Evolutionary conservation across 2,888 invertebrate genomes (phyloP).

Genomic region (Tenthredo livida): DNA sequence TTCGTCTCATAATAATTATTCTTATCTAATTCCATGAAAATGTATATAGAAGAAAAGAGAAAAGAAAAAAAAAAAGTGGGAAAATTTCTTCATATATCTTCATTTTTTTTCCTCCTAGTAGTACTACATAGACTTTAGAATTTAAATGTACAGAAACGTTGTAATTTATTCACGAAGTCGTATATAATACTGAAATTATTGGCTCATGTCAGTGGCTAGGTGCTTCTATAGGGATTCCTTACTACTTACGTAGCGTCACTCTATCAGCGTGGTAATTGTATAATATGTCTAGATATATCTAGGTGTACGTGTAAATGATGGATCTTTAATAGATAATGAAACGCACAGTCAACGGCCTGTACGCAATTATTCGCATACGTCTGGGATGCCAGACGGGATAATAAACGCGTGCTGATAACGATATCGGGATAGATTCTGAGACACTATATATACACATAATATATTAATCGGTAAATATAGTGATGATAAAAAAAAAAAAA

Average conservation of each 20-base stretch:
- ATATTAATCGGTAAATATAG: not conserved
- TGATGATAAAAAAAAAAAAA: not conserved
- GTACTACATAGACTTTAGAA: too few species aligned
- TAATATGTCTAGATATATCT: not conserved
- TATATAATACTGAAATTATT: not conserved
- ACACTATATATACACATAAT: too few species aligned
- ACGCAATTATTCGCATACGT: not conserved
- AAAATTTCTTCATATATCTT: not conserved
- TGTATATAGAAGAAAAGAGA: not conserved
- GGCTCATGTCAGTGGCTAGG: not conserved
- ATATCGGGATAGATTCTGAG: not conserved
- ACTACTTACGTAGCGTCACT: not conserved
- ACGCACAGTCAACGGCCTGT: not conserved
- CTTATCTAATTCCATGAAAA: not conserved
- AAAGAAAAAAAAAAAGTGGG: not conserved
- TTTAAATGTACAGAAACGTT: not conserved
- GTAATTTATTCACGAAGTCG: not conserved
- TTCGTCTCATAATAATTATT: not conserved
- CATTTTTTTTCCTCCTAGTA: not conserved
- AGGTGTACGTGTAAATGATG: not conserved
- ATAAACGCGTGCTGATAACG: not conserved
- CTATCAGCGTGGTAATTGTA: not conserved
- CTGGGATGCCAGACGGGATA: conserved; percentile 3
- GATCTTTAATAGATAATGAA: not conserved
- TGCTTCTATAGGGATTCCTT: conserved; percentile 2